phyloP scores from a whole-genome alignment of 1,140 invertebrate genomes.

The Carposina sasakii region DNA sequence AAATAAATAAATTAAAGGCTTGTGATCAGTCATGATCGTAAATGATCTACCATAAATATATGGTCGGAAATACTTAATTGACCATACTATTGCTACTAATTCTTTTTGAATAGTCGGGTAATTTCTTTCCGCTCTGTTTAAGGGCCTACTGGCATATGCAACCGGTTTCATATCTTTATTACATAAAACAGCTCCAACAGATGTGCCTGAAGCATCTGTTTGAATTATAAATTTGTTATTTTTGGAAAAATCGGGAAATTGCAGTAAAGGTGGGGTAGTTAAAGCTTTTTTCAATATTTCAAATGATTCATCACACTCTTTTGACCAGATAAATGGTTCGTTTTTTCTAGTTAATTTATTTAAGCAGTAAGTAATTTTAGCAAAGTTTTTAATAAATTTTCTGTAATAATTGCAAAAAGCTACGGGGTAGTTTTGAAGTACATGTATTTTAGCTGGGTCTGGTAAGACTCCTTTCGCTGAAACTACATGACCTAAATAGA shows the following conservation, averaged over 20 bases:
- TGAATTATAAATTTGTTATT: conserved; percentile 27
- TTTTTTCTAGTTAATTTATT: neutral
- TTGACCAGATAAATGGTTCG: neutral
- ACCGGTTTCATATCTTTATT: conserved; percentile 28
- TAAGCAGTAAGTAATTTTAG: neutral
- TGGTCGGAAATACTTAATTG: conserved; percentile 50
- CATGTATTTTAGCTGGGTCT: neutral
- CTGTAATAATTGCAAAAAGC: neutral
- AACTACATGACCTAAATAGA: neutral
- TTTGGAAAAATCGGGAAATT: conserved; percentile 22
- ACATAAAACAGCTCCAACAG: conserved; percentile 9
- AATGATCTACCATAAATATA: conserved; percentile 65
- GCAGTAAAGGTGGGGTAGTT: conserved; percentile 24
- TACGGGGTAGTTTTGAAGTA: neutral
- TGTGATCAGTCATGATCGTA: conserved; percentile 42
- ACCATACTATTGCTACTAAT: conserved; percentile 34
- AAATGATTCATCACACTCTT: conserved; percentile 38
- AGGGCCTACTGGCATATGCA: conserved; percentile 27
- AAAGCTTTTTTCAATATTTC: conserved; percentile 28
- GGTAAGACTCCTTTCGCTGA: neutral
- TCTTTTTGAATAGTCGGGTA: conserved; percentile 45
- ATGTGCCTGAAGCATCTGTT: conserved; percentile 38
- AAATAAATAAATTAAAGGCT: neutral
- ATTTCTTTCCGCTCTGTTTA: conserved; percentile 36
- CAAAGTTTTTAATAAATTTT: neutral